A percentile compares a stretch with the other conserved stretches of the same genome.
These are phyloP conservation scores for Melierax canorus DNA, from an alignment of 2,113 vertebrate species.

Conservation along the genomic window DNA sequence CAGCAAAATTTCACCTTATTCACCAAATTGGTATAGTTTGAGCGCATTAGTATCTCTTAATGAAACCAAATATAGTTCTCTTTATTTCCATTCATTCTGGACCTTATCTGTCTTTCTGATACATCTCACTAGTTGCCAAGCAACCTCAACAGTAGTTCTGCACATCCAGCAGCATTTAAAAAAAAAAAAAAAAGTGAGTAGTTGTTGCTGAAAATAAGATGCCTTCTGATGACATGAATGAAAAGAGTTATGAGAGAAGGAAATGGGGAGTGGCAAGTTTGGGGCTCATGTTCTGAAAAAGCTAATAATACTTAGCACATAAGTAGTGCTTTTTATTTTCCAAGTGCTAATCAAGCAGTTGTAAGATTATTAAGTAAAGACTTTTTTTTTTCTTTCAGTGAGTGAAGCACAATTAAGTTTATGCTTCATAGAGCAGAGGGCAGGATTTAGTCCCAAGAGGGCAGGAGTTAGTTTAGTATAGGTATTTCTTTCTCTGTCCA, in stretches of 20 bases:
- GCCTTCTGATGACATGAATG: constrained; percentile 51
- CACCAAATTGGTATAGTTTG: not conserved
- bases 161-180: constrained; percentile 12
- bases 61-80: constrained; percentile 22
- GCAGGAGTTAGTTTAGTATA: not conserved
- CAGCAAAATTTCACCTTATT: not conserved
- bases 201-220: constrained; percentile 57
- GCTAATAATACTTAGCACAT: not conserved
- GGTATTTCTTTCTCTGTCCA: not conserved
- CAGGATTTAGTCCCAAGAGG: not conserved
- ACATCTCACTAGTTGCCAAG: constrained; percentile 28
- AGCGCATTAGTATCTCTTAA: constrained; percentile 1
- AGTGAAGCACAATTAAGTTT: not conserved
- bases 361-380: not conserved
- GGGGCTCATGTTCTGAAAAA: constrained; percentile 5
- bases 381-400: not conserved
- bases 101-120: constrained; percentile 31
- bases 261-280: not conserved
- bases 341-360: not conserved
- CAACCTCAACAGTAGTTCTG: constrained; percentile 50
- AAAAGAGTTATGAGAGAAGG: not conserved
- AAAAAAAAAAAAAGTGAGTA: not conserved
- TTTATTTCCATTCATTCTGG: constrained; percentile 47
- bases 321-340: not conserved
- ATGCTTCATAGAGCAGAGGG: not conserved